phyloP scores from a whole-genome alignment of 2,888 invertebrate genomes.

The Pseudoips prasinana region DNA sequence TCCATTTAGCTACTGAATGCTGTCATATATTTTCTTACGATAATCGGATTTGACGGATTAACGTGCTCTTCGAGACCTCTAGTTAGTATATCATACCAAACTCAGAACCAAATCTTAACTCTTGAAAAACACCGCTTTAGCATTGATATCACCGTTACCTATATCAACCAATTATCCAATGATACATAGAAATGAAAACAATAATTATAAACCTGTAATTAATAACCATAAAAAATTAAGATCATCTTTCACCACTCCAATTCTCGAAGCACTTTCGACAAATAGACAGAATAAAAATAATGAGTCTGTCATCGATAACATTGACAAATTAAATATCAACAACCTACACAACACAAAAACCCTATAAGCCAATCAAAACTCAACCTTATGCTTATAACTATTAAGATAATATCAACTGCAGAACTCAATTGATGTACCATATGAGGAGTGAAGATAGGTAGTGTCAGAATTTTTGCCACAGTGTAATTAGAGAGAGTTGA shows the following conservation, averaged over 20 bases:
- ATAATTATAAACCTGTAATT: conserved; percentile 32
- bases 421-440: conserved; percentile 36
- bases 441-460: conserved; percentile 47
- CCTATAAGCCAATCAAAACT: conserved; percentile 8
- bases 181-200: conserved; percentile 34
- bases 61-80: too few species aligned
- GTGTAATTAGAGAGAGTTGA: conserved; percentile 71
- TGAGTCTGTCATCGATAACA: conserved; percentile 70
- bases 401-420: conserved; percentile 24
- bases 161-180: conserved; percentile 30
- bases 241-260: conserved; percentile 50
- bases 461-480: conserved; percentile 67
- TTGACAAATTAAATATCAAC: conserved; percentile 79
- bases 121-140: too few species aligned
- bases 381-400: conserved; percentile 21
- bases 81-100: too few species aligned
- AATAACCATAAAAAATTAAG: conserved; percentile 41
- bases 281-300: conserved; percentile 57
- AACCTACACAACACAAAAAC: conserved; percentile 21
- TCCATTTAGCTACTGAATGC: too few species aligned
- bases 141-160: too few species aligned
- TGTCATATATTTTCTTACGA: too few species aligned
- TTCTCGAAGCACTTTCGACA: conserved; percentile 48
- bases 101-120: too few species aligned
- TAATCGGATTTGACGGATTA: too few species aligned